Evolutionary conservation across 1,140 invertebrate species (phyloP).

Genomic region (Drosophila repletoides): DNA sequence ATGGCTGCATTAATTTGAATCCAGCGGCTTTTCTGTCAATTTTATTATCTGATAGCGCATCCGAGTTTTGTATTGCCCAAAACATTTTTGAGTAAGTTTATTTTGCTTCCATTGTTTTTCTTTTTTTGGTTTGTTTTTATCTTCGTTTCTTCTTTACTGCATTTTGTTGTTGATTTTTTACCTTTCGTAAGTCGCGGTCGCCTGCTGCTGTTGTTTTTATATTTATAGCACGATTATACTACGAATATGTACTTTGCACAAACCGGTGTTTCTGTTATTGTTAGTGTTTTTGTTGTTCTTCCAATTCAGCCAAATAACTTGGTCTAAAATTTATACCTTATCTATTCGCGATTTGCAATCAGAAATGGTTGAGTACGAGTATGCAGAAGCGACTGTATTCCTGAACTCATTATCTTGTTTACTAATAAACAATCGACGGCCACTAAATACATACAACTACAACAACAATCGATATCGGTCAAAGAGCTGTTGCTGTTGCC

Average conservation of each 20-base stretch:
- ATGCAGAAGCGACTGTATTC: too few species aligned
- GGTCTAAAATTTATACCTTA: constrained; percentile 43
- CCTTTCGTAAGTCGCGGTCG: not conserved
- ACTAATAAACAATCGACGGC: too few species aligned
- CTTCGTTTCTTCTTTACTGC: constrained; percentile 12
- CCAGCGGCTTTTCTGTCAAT: not conserved
- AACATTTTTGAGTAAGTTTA: too few species aligned
- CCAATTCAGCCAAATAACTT: not conserved
- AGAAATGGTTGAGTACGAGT: constrained; percentile 16
- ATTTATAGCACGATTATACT: constrained; percentile 15
- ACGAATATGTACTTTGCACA: constrained; percentile 27
- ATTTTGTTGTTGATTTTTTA: constrained; percentile 3
- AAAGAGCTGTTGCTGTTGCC: too few species aligned
- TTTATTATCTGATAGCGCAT: not conserved
- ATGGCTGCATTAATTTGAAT: not conserved
- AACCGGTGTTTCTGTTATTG: not conserved
- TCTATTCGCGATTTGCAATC: constrained; percentile 57
- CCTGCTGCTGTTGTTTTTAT: not conserved
- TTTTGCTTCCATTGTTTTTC: too few species aligned
- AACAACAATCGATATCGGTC: too few species aligned
- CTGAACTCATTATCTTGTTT: too few species aligned
- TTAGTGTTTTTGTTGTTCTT: constrained; percentile 1
- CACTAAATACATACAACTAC: too few species aligned
- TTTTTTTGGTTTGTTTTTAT: not conserved
- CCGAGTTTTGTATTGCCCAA: not conserved